Base-by-base conservation (phyloP, 2,888 invertebrate genomes). In the Thereva nobilitata region DNA sequence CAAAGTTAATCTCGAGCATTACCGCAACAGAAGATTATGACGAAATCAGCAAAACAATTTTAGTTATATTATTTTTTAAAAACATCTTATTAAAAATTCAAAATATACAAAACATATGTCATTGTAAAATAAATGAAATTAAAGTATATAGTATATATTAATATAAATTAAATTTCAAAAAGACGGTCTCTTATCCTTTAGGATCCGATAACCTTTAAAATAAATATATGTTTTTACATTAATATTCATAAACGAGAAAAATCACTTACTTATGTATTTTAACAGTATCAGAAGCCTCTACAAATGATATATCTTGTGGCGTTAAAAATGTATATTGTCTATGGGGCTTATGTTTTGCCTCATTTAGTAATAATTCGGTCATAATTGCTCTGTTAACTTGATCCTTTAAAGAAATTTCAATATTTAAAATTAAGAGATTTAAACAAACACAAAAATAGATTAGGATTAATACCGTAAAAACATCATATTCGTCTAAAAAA, bases 391-490 rank as follows among this genome's bases (percentile, higher is more conserved):
- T 86, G 80, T 94, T 94, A 59, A 92, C 86, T 82, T 90, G 89
- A 79, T 95, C 95, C 93, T 23, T 23, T 93, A 76, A 69, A 77
- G 78, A 74, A 68, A 70, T 66, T 10, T n/a, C 35, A 34, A 54
- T 9, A 49, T 44, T 52, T 40, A 64, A 55, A 41, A 41, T 9
- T 47, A 1, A 49, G 4, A 7, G 35, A 38, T 52, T 37, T n/a
- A 9, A 45, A 45, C 4, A 35, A 37, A 6, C 5, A 54, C n/a
- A 52, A 34, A 52, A 35, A 6, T 5, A 35, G 5, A 37, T n/a
- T n/a, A n/a, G n/a, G n/a, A n/a, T n/a, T n/a, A n/a, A n/a, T n/a
- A 92, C 95, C 91, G 97, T 96, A 77, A 93, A 97, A 0, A 97
- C 95, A 77, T 97, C 97, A 78, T 96, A 97, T 84, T 98, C 97